Base-by-base conservation (phyloP, 2,113 vertebrate genomes). In the Carassius auratus region DNA sequence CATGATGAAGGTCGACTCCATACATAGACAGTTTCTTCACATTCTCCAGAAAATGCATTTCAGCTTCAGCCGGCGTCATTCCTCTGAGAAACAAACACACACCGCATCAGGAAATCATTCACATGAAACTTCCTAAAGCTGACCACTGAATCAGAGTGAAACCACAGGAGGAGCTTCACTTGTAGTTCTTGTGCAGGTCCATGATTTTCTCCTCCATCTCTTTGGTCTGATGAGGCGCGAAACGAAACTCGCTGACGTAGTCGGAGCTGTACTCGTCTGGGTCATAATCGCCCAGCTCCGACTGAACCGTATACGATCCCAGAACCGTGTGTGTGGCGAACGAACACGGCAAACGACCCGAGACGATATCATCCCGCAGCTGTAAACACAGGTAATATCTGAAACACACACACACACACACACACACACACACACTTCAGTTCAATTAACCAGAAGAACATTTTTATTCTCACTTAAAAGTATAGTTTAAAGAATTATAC, bases 1-100 rank as follows among this genome's bases (percentile, higher is more conserved):
- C 98, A 64, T 99, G 98, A 92, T 99, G 98, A 66, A 99, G 96
- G 91, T 99, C 98, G 23, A 99, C 98, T 89, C 98, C 98, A 17
- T 98, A 99, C 98, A 99, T 99, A 0, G 98, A 99, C 0, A 99
- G 93, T 69, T 99, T 99, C 94, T 99, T 99, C 83, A 97, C 98
- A 59, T 99, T 99, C 90, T 99, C 98, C 91, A 99, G 92, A 90
- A 99, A 99, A 91, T 98, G 95, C 96, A 99, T 96, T 91, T 99
- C 98, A 71, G 98, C 98, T 85, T 99, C 98, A 9, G 97, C 96
- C 57, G 98, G 98, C 3, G 95, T 97, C 97, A 98, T 98, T 89
- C 98, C 98, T 94, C 98, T 99, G 84, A 90, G 13, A 89, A 19
- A 14, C 50, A 83, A 50, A 76, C 74, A 76, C 26, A 76, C 55